These are phyloP conservation scores for Eupeodes latifasciatus DNA, from an alignment of 2,888 invertebrate genomes.

Conservation along the genomic window DNA sequence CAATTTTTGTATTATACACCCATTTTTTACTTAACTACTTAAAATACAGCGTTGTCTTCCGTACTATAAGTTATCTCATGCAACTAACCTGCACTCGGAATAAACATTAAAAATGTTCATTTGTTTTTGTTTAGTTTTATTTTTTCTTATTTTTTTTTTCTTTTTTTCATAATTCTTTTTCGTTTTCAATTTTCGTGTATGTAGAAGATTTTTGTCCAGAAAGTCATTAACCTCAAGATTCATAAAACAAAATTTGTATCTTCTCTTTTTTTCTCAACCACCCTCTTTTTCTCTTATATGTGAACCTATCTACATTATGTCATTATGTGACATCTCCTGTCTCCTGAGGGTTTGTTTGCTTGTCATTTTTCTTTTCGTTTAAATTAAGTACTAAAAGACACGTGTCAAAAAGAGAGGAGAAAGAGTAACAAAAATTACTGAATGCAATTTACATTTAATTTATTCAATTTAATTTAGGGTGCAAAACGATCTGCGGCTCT, in stretches of 20 bases:
- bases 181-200: slow-evolving; percentile 44
- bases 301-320: too few species aligned
- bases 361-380: too few species aligned
- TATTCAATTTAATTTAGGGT: slow-evolving; percentile 19
- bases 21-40: background rate
- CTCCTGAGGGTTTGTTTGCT: background rate
- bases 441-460: slow-evolving; percentile 59
- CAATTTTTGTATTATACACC: too few species aligned
- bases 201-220: slow-evolving; percentile 43
- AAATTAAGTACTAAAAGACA: background rate
- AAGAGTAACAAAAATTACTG: background rate
- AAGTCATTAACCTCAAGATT: slow-evolving; percentile 72
- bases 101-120: slow-evolving; percentile 30
- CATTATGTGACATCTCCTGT: too few species aligned
- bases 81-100: slow-evolving; percentile 17
- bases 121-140: slow-evolving; percentile 2
- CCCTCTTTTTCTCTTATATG: background rate
- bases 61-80: slow-evolving; percentile 2
- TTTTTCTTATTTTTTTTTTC: too few species aligned
- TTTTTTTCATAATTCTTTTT: too few species aligned
- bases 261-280: background rate
- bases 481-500: background rate
- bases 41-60: background rate
- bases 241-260: slow-evolving; percentile 52
- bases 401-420: background rate